phyloP scores from a whole-genome alignment of 2,888 invertebrate species.

The Drosophila acutilabella region DNA sequence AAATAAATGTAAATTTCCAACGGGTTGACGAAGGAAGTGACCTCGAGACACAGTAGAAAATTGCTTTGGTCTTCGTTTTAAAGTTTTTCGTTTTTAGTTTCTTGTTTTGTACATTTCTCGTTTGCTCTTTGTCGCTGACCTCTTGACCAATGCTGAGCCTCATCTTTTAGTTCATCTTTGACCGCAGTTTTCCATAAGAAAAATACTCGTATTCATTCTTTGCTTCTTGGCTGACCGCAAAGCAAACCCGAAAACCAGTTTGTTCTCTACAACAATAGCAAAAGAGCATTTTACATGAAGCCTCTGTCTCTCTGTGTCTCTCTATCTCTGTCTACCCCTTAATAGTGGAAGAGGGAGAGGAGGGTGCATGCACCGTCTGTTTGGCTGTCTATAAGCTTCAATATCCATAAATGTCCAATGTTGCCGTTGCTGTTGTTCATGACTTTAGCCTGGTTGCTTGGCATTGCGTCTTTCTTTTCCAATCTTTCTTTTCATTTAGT shows the following conservation, averaged over 20 bases:
- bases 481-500: conserved; percentile 30
- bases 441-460: conserved; percentile 62
- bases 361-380: conserved; percentile 26
- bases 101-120: conserved; percentile 1
- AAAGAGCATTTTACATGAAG: conserved; percentile 30
- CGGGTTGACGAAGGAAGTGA: conserved; percentile 31
- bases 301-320: conserved; percentile 3
- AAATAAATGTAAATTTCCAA: conserved; percentile 40
- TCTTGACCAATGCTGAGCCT: conserved; percentile 40
- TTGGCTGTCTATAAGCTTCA: conserved; percentile 76
- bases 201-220: conserved; percentile 36
- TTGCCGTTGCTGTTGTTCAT: conserved; percentile 66
- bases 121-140: conserved; percentile 41
- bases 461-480: conserved; percentile 47
- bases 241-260: conserved; percentile 59
- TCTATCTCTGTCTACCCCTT: background rate
- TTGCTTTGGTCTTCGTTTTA: conserved; percentile 22
- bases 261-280: conserved; percentile 50
- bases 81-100: conserved; percentile 3
- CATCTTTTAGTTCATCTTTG: conserved; percentile 20
- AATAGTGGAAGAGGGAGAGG: background rate
- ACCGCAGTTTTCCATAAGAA: conserved; percentile 58
- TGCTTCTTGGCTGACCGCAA: conserved; percentile 27
- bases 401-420: conserved; percentile 80
- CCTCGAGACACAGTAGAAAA: conserved; percentile 39